Base-by-base conservation (phyloP, 2,797 vertebrate species). In the Catostomus latipinnis region DNA sequence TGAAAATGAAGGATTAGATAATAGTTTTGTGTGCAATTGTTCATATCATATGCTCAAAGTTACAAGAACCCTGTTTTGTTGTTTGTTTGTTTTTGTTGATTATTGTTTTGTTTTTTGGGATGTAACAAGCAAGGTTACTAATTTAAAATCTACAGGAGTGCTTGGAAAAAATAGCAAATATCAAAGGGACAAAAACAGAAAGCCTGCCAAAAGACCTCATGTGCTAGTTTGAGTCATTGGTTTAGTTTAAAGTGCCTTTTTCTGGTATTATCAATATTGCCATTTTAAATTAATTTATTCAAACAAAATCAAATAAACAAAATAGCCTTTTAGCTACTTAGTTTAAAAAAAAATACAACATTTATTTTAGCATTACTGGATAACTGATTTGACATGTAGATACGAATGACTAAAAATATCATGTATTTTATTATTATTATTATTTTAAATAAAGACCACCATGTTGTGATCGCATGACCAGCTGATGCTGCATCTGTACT, bases 181-280 rank as follows among this genome's bases (percentile, higher is more conserved):
- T 63, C 5, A 67, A 57, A 43, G 8, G 43, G 49, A 77, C 52
- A 58, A 6, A 58, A 68, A 52, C 45, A 71, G 70, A 61, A 34
- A 22, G 5, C 50, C 48, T 67, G 53, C 60, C 16, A 58, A n/a
- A 34, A 75, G 69, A 65, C 22, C 54, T 54, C 22, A 14, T 69
- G 67, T 69, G 43, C 57, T 54, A 58, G 70, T 58, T 49, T 82
- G 34, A 62, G 5, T 13, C 49, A 65, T 12, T 76, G 11, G 9
- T 70, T 80, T 78, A 4, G 66, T 79, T 84, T 78, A 4, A 86
- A 84, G 82, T 84, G 82, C 82, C 84, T 80, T 84, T 84, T 78
- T 53, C 57, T 6, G 52, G 18, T 74, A 62, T 82, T 72, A 62
- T 82, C 71, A 82, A 65, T 82, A 69, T 84, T 71, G 74, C 66